These are phyloP conservation scores for Ichneumoninae sp. DNA, from an alignment of 2,888 invertebrate genomes.

Conservation along the genomic window DNA sequence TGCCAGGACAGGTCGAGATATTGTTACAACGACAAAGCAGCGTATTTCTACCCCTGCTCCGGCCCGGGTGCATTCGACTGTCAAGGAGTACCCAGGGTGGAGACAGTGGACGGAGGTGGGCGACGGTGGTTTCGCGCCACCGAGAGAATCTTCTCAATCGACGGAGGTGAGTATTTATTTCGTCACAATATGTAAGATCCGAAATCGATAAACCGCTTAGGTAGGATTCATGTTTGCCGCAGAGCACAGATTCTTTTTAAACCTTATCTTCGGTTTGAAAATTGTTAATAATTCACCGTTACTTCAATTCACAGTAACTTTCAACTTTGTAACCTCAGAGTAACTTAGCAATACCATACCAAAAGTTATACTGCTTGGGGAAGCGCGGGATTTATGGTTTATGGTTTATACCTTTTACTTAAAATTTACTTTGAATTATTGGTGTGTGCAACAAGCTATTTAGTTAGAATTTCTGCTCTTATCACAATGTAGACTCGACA, in stretches of 20 bases:
- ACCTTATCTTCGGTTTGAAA: neutral
- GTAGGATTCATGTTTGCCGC: neutral
- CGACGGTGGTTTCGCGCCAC: slow-evolving; percentile 57
- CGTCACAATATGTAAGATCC: neutral
- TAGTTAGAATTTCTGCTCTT: neutral
- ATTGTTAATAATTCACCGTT: neutral
- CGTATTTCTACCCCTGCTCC: slow-evolving; percentile 20
- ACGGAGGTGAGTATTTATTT: slow-evolving; percentile 52
- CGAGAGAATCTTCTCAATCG: slow-evolving; percentile 49
- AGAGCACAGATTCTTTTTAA: neutral
- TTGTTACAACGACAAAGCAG: slow-evolving; percentile 39
- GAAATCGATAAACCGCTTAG: neutral
- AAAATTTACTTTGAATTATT: neutral
- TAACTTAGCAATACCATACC: neutral
- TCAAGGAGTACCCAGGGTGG: slow-evolving; percentile 43
- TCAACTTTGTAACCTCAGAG: neutral
- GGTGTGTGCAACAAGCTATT: neutral
- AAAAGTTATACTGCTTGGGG: neutral
- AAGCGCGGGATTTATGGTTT: neutral
- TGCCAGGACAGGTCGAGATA: slow-evolving; percentile 58
- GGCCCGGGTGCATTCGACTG: slow-evolving; percentile 35
- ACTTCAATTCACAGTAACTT: neutral
- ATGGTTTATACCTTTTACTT: neutral
- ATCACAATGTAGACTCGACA: neutral
- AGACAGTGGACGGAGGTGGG: slow-evolving; percentile 32